Evolutionary conservation across 2,113 vertebrate genomes (phyloP).

Genomic region (Petrocephalus microphthalmus): DNA sequence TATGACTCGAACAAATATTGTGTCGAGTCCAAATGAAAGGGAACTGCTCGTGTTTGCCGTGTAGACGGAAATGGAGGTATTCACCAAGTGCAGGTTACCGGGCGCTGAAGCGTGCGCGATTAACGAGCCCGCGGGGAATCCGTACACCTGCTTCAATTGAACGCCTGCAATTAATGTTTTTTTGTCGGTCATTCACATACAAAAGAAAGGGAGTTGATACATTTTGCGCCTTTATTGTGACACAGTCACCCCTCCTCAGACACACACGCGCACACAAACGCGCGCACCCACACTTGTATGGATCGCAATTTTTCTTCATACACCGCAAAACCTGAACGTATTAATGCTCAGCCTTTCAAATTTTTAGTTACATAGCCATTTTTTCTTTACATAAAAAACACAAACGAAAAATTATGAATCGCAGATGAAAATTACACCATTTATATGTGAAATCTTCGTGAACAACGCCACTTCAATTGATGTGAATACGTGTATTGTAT

Average conservation of each 20-base stretch:
- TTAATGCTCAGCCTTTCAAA: not conserved
- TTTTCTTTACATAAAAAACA: not conserved
- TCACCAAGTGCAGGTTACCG: not conserved
- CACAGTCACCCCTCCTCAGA: not conserved
- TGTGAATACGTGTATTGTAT: not conserved
- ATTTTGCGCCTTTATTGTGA: constrained; percentile 1
- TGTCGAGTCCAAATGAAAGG: not conserved
- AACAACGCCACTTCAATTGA: not conserved
- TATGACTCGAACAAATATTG: constrained; percentile 5
- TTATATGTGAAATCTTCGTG: not conserved
- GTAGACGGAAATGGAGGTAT: not conserved
- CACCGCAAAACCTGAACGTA: not conserved
- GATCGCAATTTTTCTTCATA: not conserved
- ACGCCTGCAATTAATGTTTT: constrained; percentile 9
- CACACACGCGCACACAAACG: not conserved
- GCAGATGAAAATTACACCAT: not conserved
- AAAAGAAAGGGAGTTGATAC: not conserved
- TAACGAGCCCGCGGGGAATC: constrained; percentile 2
- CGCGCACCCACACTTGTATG: not conserved
- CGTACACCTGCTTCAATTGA: constrained; percentile 2
- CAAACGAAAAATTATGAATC: not conserved
- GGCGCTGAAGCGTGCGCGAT: not conserved
- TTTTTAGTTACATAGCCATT: not conserved
- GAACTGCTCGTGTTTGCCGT: not conserved
- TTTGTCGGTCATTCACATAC: not conserved